These are phyloP conservation scores for Matsumurasca onukii DNA, from an alignment of 1,140 invertebrate genomes.

Conservation along the genomic window DNA sequence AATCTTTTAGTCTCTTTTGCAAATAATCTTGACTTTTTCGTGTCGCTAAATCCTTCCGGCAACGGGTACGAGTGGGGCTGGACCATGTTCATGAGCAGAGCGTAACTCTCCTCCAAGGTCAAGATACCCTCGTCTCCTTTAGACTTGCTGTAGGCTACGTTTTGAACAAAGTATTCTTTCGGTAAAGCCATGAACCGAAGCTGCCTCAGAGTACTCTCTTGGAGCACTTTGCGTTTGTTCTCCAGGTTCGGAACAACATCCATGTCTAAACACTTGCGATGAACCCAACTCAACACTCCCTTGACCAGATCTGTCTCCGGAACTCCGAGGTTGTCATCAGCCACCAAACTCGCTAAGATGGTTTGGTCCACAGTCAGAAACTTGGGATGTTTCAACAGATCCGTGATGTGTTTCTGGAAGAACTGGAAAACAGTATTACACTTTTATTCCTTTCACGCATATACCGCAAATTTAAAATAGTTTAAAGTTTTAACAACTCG, in stretches of 20 bases:
- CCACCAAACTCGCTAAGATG: conserved; percentile 20
- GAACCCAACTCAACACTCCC: conserved; percentile 14
- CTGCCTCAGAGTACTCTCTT: not conserved
- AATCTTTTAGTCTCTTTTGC: not conserved
- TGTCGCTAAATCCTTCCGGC: conserved; percentile 19
- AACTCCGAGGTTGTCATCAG: conserved; percentile 20
- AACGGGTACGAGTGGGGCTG: conserved; percentile 27
- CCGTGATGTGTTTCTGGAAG: conserved; percentile 18
- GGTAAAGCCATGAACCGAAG: conserved; percentile 27
- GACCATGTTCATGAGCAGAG: conserved; percentile 26
- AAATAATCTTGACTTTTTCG: not conserved
- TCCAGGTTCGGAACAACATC: conserved; percentile 19
- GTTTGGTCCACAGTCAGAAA: conserved; percentile 23
- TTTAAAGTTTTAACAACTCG: too few relatives aligned
- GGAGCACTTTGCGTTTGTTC: conserved; percentile 28
- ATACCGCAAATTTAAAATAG: not conserved
- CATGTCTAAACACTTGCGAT: conserved; percentile 19
- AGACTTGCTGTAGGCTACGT: conserved; percentile 10
- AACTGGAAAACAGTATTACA: conserved; percentile 2
- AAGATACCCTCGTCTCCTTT: conserved; percentile 26
- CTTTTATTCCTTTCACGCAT: not conserved
- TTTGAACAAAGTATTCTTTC: conserved; percentile 20
- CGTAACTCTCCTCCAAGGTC: conserved; percentile 32
- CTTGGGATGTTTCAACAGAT: conserved; percentile 25
- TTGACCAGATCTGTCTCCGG: conserved; percentile 20